Percentiles rank a stretch among this genome's conserved stretches.
phyloP scores from a whole-genome alignment of 1,140 invertebrate genomes.

The Procambarus clarkii region DNA sequence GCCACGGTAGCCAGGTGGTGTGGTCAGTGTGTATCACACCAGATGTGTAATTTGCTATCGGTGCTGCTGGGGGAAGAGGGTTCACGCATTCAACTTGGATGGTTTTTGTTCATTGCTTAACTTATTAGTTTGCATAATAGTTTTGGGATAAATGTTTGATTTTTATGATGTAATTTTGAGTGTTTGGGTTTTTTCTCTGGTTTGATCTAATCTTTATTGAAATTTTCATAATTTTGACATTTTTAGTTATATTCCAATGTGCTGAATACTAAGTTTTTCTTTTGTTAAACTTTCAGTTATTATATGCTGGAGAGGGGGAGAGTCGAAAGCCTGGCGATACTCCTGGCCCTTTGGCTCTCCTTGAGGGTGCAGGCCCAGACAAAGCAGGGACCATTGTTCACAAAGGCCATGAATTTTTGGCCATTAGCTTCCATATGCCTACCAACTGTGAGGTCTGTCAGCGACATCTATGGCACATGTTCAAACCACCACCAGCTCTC shows the following conservation, averaged over 20 bases:
- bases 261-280: background rate
- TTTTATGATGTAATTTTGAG: too few relatives aligned
- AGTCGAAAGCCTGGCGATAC: conserved; percentile 80
- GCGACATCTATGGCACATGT: conserved; percentile 97
- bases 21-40: too few relatives aligned
- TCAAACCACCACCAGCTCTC: conserved; percentile 95
- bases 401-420: conserved; percentile 97
- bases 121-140: too few relatives aligned
- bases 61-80: too few relatives aligned
- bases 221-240: too few relatives aligned
- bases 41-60: too few relatives aligned
- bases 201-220: background rate
- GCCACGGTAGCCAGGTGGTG: too few relatives aligned
- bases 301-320: conserved; percentile 96
- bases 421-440: conserved; percentile 98
- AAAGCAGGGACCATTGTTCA: conserved; percentile 88
- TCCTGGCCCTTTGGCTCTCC: conserved; percentile 73
- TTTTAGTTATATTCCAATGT: background rate
- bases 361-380: conserved; percentile 78
- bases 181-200: background rate
- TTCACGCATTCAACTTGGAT: too few relatives aligned
- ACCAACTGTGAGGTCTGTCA: conserved; percentile 98
- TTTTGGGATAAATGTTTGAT: too few relatives aligned
- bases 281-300: conserved; percentile 77
- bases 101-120: too few relatives aligned